phyloP scores from a whole-genome alignment of 2,797 vertebrate genomes.

The Aphelocoma californica region DNA sequence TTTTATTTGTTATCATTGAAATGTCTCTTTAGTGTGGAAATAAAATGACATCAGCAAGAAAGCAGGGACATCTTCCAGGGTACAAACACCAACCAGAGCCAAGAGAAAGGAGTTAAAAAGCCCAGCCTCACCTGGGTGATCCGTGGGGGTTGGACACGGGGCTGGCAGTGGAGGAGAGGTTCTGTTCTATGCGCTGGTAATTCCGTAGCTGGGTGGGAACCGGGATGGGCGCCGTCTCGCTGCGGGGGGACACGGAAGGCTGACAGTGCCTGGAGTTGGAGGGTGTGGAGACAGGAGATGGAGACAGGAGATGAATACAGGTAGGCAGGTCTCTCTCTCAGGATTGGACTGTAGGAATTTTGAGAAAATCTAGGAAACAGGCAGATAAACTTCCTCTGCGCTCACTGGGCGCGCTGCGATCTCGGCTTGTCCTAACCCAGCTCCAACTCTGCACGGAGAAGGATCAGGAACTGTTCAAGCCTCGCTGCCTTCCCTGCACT shows the following conservation, averaged over 20 bases:
- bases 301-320: slow-evolving; percentile 38
- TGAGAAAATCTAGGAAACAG: background rate
- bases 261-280: slow-evolving; percentile 72
- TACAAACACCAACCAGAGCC: background rate
- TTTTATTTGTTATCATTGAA: background rate
- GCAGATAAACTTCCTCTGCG: background rate
- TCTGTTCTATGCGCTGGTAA: slow-evolving; percentile 97
- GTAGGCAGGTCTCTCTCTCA: background rate
- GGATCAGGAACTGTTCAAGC: background rate
- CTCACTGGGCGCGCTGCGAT: background rate
- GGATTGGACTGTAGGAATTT: background rate
- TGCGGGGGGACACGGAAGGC: slow-evolving; percentile 85
- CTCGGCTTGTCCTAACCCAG: background rate
- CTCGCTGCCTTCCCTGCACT: background rate
- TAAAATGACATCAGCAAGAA: background rate
- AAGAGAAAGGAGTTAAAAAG: background rate
- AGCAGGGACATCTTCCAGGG: background rate
- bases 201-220: slow-evolving; percentile 96
- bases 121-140: slow-evolving; percentile 86
- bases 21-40: background rate
- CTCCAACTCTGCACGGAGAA: background rate
- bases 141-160: slow-evolving; percentile 83
- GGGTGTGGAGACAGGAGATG: slow-evolving; percentile 25
- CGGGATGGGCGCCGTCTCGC: slow-evolving; percentile 91
- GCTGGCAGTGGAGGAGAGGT: slow-evolving; percentile 90